Evolutionary conservation across 2,888 invertebrate species (phyloP), one percentile per base, ranked within the genome.

Genomic region (Capitulum mitella): DNA sequence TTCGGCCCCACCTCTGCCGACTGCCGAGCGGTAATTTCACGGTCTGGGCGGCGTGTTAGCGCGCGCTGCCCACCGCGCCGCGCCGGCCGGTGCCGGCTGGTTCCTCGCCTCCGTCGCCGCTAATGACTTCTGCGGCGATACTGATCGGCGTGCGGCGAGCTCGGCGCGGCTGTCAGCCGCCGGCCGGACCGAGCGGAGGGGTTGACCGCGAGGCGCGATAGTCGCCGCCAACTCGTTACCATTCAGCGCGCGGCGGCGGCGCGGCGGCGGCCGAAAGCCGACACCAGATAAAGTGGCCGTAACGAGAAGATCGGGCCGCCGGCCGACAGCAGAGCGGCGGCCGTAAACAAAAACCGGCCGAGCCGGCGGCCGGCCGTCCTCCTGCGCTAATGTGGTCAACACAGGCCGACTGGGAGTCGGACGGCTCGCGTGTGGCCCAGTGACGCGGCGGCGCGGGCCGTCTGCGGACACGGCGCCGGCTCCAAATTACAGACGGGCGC

Each of bases 71-170:
- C 61, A 14, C 16, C n/a, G 58, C 10, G 51, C 22, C 51, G 51
- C 51, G 1, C 51, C 14, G n/a, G n/a, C 58, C n/a, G 3, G n/a
- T 29, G 58, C 58, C 29, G 58, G 10, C 58, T n/a, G n/a, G n/a
- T 22, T 51, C 51, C 12, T n/a, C 58, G 10, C 58, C n/a, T n/a
- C 29, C n/a, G n/a, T n/a, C 58, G n/a, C 58, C 58, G 29, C 61
- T 61, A 61, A 61, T 61, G 61, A 61, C 32, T 61, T 29, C 32
- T 32, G 32, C 61, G 58, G 58, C 61, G 61, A 61, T 61, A 32
- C 10, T 14, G 32, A 61, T 61, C 61, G 32, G 19, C 5, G 32
- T 14, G n/a, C 6, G 54, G 54, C 54, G 43, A 43, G n/a, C 32
- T 12, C 32, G 61, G 61, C 32, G 8, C n/a, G 61, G 14, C 61